phyloP scores from a whole-genome alignment of 2,888 invertebrate species.

The Noctuana brunneofusca region DNA sequence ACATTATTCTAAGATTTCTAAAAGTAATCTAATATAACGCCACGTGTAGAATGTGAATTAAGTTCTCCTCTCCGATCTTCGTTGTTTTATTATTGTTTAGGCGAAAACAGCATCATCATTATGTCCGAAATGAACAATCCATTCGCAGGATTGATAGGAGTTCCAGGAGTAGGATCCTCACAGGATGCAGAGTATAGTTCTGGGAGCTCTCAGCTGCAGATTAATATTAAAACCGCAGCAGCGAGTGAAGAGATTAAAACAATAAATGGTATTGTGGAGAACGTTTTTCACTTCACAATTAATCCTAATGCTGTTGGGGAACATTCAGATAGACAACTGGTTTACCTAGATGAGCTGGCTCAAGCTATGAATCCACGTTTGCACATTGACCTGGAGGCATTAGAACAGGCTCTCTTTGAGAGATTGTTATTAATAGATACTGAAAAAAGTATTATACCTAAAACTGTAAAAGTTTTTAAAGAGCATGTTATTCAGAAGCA shows the following conservation, averaged over 20 bases:
- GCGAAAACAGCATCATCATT: conserved; percentile 26
- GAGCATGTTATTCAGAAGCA: conserved; percentile 83
- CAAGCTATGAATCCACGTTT: conserved; percentile 70
- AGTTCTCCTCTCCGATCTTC: conserved; percentile 29
- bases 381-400: conserved; percentile 84
- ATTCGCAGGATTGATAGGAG: conserved; percentile 69
- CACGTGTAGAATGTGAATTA: conserved; percentile 39
- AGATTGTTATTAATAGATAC: conserved; percentile 85
- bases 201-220: conserved; percentile 49
- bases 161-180: conserved; percentile 52
- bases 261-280: conserved; percentile 84
- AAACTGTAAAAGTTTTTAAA: conserved; percentile 57
- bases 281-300: conserved; percentile 89
- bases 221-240: conserved; percentile 48
- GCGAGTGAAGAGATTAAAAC: conserved; percentile 53
- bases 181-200: conserved; percentile 50
- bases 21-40: conserved; percentile 13
- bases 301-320: conserved; percentile 70
- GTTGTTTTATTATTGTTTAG: conserved; percentile 38
- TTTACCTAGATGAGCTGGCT: conserved; percentile 86
- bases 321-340: conserved; percentile 69
- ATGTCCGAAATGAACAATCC: conserved; percentile 77
- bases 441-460: conserved; percentile 75
- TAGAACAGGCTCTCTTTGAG: conserved; percentile 92
- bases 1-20: conserved; percentile 26